Evolutionary conservation across 2,888 invertebrate species (phyloP).

Genomic region (Sarcophaga carnaria): DNA sequence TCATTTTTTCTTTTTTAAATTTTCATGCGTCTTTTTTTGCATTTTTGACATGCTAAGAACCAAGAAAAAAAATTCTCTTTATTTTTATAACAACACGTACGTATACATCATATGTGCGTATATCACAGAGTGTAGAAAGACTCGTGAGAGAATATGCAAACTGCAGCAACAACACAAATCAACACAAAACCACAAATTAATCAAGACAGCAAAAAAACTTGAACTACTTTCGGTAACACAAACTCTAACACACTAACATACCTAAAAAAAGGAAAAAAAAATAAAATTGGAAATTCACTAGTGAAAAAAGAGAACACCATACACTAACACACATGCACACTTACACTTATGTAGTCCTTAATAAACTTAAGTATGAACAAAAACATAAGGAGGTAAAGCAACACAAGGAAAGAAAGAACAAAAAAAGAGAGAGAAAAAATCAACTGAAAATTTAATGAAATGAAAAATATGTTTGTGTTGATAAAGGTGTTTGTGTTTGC

Average conservation of each 20-base stretch:
- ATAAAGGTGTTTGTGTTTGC: conserved; percentile 14
- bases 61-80: background rate
- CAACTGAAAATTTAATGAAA: background rate
- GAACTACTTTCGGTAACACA: conserved; percentile 64
- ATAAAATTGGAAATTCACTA: conserved; percentile 36
- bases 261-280: background rate
- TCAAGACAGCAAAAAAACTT: conserved; percentile 66
- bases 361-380: background rate
- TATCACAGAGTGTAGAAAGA: background rate
- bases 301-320: conserved; percentile 25
- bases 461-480: background rate
- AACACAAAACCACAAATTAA: conserved; percentile 62
- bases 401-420: background rate
- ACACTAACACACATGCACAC: conserved; percentile 4
- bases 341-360: background rate
- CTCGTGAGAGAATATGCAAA: too few relatives aligned
- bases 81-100: background rate
- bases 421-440: background rate
- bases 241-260: conserved; percentile 6
- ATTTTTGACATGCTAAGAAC: background rate
- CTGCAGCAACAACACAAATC: conserved; percentile 39
- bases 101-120: background rate
- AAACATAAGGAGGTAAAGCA: background rate
- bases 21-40: background rate
- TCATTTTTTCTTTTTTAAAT: background rate